phyloP scores from a whole-genome alignment of 2,888 invertebrate species.

The Maniola hyperantus region DNA sequence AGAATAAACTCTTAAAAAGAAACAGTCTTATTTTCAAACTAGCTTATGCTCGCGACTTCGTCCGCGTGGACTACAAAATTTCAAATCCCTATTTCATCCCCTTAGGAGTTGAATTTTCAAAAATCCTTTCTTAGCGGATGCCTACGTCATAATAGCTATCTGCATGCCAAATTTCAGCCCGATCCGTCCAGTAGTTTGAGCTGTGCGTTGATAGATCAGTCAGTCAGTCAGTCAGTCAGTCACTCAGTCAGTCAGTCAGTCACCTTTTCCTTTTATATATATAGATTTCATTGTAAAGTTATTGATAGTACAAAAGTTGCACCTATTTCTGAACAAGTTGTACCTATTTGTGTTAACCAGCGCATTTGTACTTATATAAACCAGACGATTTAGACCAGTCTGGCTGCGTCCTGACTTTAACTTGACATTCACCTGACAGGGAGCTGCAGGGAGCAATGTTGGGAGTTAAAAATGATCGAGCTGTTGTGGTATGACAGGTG shows the following conservation, averaged over 20 bases:
- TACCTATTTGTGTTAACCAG: conserved; percentile 43
- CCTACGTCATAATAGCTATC: too few relatives aligned
- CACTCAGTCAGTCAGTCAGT: too few relatives aligned
- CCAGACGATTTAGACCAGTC: conserved; percentile 47
- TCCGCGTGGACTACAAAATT: too few relatives aligned
- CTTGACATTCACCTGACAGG: conserved; percentile 63
- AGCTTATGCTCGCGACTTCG: too few relatives aligned
- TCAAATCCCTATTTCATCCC: too few relatives aligned
- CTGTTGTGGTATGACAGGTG: conserved; percentile 44
- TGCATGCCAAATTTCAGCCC: too few relatives aligned
- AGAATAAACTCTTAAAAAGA: neutral
- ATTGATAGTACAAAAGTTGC: conserved; percentile 46
- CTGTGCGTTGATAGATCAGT: too few relatives aligned
- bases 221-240: too few relatives aligned
- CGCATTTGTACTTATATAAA: conserved; percentile 53
- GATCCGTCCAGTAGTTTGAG: too few relatives aligned
- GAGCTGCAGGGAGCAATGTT: conserved; percentile 36
- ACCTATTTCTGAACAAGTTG: conserved; percentile 53
- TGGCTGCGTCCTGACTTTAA: conserved; percentile 61
- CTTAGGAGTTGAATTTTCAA: too few relatives aligned
- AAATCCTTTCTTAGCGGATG: too few relatives aligned
- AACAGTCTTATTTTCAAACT: neutral
- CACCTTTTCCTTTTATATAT: too few relatives aligned
- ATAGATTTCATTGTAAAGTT: neutral
- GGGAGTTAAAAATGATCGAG: conserved; percentile 63